Evolutionary conservation across 2,113 vertebrate genomes (phyloP), one percentile per base, ranked within the genome.

Genomic region (Cephalopterus ornatus): DNA sequence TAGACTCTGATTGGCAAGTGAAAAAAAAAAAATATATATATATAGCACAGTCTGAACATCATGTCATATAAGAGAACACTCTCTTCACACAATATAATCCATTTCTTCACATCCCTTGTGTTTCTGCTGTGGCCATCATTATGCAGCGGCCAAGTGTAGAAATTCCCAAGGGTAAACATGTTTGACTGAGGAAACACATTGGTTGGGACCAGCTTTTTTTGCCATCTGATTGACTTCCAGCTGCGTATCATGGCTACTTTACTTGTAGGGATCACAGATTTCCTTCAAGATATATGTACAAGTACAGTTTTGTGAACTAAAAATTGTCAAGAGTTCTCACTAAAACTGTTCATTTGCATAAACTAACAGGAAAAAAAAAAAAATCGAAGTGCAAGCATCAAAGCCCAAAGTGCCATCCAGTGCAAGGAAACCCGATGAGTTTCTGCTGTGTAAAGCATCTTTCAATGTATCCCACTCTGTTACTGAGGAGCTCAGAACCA

Each of bases 201-300:
- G 44, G 3, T 6, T 68, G 19, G 22, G 12, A 35, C 1, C 41
- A 65, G 62, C 14, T 72, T 63, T 89, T 32, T 28, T 15, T 13
- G 23, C 12, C 37, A 21, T 8, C 12, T 41, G 27, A 52, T 18
- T 44, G 42, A 12, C 27, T 58, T 84, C 50, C 46, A 70, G 53
- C 33, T 27, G 18, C 10, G 24, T 39, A 8, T 5, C 20, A 8
- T 5, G 15, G 41, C 27, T 44, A 10, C 21, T 17, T 55, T 27
- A 6, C 42, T 9, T 2, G 2, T 0, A 42, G 14, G 37, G 5
- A 73, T 32, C 28, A 49, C 7, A 4, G 11, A 22, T 37, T 83
- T 47, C 55, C 42, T 39, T 89, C 3, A 62, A 58, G 63, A 42
- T 26, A 22, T 23, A 32, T 3, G 7, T 4, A 28, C 14, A 55